Evolutionary conservation across 2,797 vertebrate species (phyloP).

Genomic region (Takifugu ocellatus): DNA sequence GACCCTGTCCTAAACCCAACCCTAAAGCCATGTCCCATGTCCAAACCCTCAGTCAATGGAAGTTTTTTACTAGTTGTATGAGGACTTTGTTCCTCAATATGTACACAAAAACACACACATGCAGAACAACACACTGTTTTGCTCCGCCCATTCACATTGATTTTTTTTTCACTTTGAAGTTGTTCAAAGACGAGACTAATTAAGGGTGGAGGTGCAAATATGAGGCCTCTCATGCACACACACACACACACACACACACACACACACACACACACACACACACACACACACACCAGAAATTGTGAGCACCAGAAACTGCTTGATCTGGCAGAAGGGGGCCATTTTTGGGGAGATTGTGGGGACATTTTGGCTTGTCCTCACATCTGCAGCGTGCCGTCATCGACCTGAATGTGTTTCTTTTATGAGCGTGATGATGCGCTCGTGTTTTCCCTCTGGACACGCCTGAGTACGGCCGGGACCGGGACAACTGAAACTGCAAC

Average conservation of each 20-base stretch:
- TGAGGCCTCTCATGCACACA: background rate
- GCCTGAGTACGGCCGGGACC: conserved; percentile 15
- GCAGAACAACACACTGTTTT: conserved; percentile 5
- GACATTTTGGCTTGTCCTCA: no score
- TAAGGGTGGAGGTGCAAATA: conserved; percentile 37
- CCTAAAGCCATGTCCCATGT: background rate
- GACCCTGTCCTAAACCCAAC: no score
- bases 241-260: no score
- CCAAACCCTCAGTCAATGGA: background rate
- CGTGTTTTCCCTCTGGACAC: conserved; percentile 10
- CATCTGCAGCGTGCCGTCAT: no score
- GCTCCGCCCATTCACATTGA: conserved; percentile 38
- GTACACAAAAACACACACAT: conserved; percentile 7
- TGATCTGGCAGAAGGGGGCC: no score
- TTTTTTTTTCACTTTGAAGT: conserved; percentile 62
- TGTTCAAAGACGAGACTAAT: conserved; percentile 59
- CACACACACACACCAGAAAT: no score
- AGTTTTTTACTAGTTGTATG: background rate
- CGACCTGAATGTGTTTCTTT: no score
- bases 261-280: no score
- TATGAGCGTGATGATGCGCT: no score
- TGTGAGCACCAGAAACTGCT: no score
- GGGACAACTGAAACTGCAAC: background rate
- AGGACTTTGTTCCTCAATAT: background rate
- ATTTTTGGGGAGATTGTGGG: no score